Evolutionary conservation across 2,888 invertebrate genomes (phyloP).

Genomic region (Therioaphis trifolii): DNA sequence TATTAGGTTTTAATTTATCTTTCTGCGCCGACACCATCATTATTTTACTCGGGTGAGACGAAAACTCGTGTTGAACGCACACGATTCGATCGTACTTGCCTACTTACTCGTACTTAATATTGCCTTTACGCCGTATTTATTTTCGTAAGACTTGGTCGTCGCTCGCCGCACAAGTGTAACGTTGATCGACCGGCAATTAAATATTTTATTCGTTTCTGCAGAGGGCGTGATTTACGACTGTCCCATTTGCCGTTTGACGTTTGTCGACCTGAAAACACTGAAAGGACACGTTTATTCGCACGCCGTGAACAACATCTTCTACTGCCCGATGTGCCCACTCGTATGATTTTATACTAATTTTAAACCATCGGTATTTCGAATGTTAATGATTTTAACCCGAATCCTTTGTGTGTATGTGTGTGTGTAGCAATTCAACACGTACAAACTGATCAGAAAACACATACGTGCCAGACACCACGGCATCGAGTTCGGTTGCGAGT

Average conservation of each 20-base stretch:
- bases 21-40: neutral
- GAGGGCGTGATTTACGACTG: conserved; percentile 73
- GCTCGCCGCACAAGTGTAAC: neutral
- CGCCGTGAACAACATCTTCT: conserved; percentile 73
- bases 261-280: conserved; percentile 75
- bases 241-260: conserved; percentile 78
- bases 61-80: neutral
- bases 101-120: neutral
- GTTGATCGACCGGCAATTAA: neutral
- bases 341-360: conserved; percentile 67
- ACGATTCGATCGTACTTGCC: neutral
- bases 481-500: conserved; percentile 75
- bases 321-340: conserved; percentile 78
- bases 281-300: conserved; percentile 78
- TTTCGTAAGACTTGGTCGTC: neutral
- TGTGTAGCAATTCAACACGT: conserved; percentile 68
- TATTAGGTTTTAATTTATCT: neutral
- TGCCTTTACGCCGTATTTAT: neutral
- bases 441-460: conserved; percentile 79
- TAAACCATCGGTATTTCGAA: no score
- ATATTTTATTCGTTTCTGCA: conserved; percentile 54
- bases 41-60: neutral
- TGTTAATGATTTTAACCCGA: no score
- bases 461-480: conserved; percentile 80
- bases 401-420: no score